phyloP scores from a whole-genome alignment of 2,888 invertebrate genomes.

The Limnephilus lunatus region DNA sequence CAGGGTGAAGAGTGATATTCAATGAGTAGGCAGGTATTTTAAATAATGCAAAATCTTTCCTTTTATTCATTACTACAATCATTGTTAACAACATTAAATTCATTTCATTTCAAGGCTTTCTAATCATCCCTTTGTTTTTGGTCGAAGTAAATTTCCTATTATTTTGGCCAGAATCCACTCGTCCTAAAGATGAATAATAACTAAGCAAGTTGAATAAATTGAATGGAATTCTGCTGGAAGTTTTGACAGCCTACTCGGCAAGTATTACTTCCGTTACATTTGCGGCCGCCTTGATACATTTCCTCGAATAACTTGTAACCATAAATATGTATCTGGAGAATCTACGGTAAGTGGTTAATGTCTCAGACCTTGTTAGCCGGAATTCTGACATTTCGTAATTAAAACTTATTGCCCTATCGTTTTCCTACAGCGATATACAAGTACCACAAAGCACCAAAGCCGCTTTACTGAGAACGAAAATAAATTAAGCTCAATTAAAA shows the following conservation, averaged over 20 bases:
- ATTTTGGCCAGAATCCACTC: neutral
- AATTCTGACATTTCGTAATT: slow-evolving; percentile 28
- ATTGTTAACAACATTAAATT: too few species aligned
- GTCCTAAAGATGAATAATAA: neutral
- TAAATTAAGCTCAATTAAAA: neutral
- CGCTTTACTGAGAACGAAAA: neutral
- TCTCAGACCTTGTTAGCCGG: neutral
- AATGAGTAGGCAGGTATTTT: too few species aligned
- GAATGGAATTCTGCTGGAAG: neutral
- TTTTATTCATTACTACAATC: too few species aligned
- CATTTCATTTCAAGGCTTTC: neutral
- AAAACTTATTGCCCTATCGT: slow-evolving; percentile 29
- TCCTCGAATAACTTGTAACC: neutral
- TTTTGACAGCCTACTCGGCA: neutral
- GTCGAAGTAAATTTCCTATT: neutral
- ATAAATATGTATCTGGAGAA: slow-evolving; percentile 24
- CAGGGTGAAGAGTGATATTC: too few species aligned
- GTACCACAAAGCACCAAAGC: neutral
- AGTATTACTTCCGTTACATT: neutral
- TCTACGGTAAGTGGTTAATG: neutral
- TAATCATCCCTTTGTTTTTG: neutral
- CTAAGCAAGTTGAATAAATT: neutral
- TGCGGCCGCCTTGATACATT: neutral
- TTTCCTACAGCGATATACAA: neutral
- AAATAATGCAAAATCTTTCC: too few species aligned